Evolutionary conservation across 2,888 invertebrate genomes (phyloP).

Genomic region (Agonopterix heracliana): DNA sequence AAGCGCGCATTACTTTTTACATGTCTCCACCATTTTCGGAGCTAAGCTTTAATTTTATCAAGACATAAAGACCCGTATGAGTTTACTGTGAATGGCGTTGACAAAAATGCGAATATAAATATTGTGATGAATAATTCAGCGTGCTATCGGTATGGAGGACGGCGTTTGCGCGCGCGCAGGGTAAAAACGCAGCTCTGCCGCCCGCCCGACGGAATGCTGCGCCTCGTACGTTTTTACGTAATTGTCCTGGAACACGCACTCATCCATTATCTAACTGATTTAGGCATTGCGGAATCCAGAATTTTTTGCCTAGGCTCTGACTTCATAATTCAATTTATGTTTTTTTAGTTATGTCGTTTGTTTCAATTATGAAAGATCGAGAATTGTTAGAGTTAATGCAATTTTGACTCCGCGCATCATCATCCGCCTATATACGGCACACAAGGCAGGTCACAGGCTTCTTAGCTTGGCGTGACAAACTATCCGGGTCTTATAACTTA

Average conservation of each 20-base stretch:
- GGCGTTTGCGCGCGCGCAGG: slow-evolving; percentile 29
- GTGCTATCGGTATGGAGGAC: slow-evolving; percentile 70
- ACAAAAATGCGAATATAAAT: slow-evolving; percentile 75
- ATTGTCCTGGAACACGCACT: slow-evolving; percentile 71
- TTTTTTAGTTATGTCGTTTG: slow-evolving; percentile 4
- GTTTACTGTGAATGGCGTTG: slow-evolving; percentile 72
- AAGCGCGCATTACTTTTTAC: slow-evolving; percentile 38
- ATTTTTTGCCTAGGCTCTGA: slow-evolving; percentile 29
- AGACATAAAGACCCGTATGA: slow-evolving; percentile 74
- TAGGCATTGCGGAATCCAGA: slow-evolving; percentile 44
- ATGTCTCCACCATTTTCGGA: slow-evolving; percentile 45
- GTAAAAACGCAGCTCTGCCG: slow-evolving; percentile 19
- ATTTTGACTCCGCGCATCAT: too few species aligned
- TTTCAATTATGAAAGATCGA: not conserved
- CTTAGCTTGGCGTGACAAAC: too few species aligned
- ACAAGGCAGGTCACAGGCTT: too few species aligned
- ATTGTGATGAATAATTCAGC: slow-evolving; percentile 74
- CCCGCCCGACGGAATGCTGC: slow-evolving; percentile 60
- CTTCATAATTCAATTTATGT: slow-evolving; percentile 20
- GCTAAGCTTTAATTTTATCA: slow-evolving; percentile 72
- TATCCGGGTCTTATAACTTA: too few species aligned
- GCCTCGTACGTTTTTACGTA: slow-evolving; percentile 65
- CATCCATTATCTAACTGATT: slow-evolving; percentile 72
- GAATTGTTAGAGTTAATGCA: too few species aligned
- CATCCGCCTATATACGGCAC: too few species aligned